Base-by-base conservation (phyloP, 2,888 invertebrate genomes). In the Auanema sp. region DNA sequence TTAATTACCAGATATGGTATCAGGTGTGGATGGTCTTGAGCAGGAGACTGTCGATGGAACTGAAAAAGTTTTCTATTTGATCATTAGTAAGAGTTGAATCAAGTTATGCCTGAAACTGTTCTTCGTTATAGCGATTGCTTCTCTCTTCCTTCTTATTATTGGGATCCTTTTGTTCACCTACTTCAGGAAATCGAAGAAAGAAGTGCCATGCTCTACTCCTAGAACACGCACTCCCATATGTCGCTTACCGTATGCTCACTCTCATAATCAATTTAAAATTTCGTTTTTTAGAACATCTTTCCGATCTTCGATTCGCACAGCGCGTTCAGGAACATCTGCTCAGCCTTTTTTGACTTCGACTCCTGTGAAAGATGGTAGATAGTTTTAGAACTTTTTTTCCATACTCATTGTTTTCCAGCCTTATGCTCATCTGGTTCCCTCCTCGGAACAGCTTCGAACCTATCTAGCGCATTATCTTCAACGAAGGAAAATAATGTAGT, bases 261-360 rank as follows among this genome's bases (percentile, higher is more conserved):
- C 10, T 24, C 18, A 5, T 18, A 5, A 47, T 18, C 21, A 5
- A 5, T 47, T 47, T 47, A 3, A 47, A 47, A 18, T 10, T 16
- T 18, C 10, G 58, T 49, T 58, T 61, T 68, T 57, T 58, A 71
- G 75, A 40, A 64, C 65, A n/a, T 75, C 75, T 5, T 68, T 75
- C 56, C 69, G 69, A 10, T 60, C 65, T 16, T 72, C 72, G 2
- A 21, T 71, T 12, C 66, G 51, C 12, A 56, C 56, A 12, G 18
- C 41, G 40, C n/a, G 41, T 11, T 56, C 62, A 18, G 49, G 33
- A 12, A 18, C n/a, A 23, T 52, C 65, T 43, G 65, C 67, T 16
- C 75, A 75, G 18, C 75, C 75, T 1, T 75, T 75, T 54, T 61
- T 75, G 47, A 67, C 67, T 42, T 67, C 67, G 1, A 67, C 67